phyloP scores from a whole-genome alignment of 2,113 vertebrate genomes.

The Thymallus thymallus region DNA sequence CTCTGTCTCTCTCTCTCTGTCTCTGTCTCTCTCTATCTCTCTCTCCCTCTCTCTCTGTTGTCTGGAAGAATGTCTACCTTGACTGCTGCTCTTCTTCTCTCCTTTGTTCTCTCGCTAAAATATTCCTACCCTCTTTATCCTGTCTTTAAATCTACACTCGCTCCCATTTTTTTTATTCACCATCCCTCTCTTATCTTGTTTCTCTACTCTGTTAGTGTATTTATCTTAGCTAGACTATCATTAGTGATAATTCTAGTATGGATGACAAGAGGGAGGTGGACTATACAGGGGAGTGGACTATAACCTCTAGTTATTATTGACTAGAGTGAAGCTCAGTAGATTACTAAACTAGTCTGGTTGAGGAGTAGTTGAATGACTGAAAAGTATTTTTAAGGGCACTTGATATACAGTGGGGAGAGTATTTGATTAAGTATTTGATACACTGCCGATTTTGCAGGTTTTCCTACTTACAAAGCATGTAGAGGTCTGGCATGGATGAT shows the following conservation, averaged over 20 bases:
- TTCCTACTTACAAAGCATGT: too few species aligned
- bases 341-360: too few species aligned
- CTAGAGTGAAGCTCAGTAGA: too few species aligned
- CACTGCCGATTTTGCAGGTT: too few species aligned
- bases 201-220: background rate
- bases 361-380: too few species aligned
- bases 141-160: background rate
- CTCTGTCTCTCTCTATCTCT: background rate
- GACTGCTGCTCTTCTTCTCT: background rate
- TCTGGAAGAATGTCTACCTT: background rate
- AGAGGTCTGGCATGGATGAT: too few species aligned
- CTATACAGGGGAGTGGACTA: background rate
- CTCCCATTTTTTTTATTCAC: constrained; percentile 4
- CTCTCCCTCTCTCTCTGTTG: background rate
- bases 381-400: too few species aligned
- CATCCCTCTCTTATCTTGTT: constrained; percentile 24
- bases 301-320: background rate
- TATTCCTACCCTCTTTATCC: background rate
- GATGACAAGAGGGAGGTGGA: background rate
- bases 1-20: too few species aligned
- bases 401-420: too few species aligned
- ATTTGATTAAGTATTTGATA: too few species aligned
- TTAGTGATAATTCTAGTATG: background rate
- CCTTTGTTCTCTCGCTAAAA: constrained; percentile 3
- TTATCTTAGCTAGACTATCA: background rate